These are phyloP conservation scores for Crotalus horridus DNA, from an alignment of 2,113 vertebrate species.

Conservation along the genomic window DNA sequence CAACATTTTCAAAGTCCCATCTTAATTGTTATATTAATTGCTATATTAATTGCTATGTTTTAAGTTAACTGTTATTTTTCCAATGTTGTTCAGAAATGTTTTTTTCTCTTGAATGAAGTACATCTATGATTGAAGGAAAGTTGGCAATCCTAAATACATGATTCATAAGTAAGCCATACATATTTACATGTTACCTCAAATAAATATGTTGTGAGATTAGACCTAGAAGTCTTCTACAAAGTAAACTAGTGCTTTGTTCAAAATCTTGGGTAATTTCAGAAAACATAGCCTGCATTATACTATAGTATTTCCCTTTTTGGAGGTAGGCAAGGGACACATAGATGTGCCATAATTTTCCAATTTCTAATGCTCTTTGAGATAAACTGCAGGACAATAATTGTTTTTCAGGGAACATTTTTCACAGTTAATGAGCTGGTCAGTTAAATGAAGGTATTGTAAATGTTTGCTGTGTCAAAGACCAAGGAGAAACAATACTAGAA, in stretches of 20 bases:
- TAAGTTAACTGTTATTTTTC: neutral
- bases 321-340: slow-evolving; percentile 45
- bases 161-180: slow-evolving; percentile 23
- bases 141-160: neutral
- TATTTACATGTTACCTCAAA: slow-evolving; percentile 12
- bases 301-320: slow-evolving; percentile 47
- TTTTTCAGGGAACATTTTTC: slow-evolving; percentile 56
- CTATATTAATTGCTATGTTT: neutral
- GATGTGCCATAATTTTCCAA: slow-evolving; percentile 50
- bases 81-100: slow-evolving; percentile 6
- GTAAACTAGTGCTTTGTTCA: slow-evolving; percentile 42
- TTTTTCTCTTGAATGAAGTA: neutral
- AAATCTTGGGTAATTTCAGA: slow-evolving; percentile 43
- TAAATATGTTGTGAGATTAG: slow-evolving; percentile 44
- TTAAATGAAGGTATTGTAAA: slow-evolving; percentile 54
- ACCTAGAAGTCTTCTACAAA: slow-evolving; percentile 45
- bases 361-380: slow-evolving; percentile 55
- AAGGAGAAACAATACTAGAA: slow-evolving; percentile 38
- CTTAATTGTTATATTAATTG: neutral
- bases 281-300: slow-evolving; percentile 34
- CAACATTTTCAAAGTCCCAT: slow-evolving; percentile 1
- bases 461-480: slow-evolving; percentile 54
- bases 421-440: slow-evolving; percentile 55
- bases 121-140: neutral
- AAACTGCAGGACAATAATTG: slow-evolving; percentile 45